Evolutionary conservation across 2,113 vertebrate genomes (phyloP).

Genomic region (Lophura nycthemera): DNA sequence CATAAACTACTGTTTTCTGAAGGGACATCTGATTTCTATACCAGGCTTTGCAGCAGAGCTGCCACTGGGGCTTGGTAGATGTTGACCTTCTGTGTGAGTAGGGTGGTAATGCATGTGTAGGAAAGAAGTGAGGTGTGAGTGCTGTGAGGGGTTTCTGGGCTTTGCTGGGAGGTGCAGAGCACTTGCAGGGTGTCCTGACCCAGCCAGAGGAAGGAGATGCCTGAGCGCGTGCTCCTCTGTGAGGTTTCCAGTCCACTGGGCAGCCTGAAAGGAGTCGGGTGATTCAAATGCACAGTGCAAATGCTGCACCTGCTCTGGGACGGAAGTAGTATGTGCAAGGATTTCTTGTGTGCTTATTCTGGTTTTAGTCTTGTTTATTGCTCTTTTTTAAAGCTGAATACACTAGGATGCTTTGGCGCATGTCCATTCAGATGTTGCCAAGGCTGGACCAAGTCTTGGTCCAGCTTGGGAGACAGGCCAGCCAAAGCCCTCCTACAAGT

Average conservation of each 20-base stretch:
- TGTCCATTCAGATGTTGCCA: background rate
- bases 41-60: background rate
- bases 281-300: background rate
- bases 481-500: background rate
- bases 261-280: slow-evolving; percentile 1
- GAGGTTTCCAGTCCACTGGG: slow-evolving; percentile 4
- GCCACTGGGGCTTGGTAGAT: background rate
- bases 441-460: background rate
- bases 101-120: slow-evolving; percentile 12
- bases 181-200: background rate
- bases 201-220: background rate
- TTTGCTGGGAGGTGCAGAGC: background rate
- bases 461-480: background rate
- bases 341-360: background rate
- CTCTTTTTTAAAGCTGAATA: background rate
- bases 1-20: background rate
- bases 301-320: background rate
- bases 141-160: background rate
- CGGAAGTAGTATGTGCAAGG: background rate
- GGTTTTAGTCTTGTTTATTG: background rate
- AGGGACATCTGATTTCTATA: background rate
- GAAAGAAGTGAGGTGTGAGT: background rate
- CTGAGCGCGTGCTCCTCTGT: background rate
- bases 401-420: fast-evolving
- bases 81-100: background rate